phyloP scores from a whole-genome alignment of 2,888 invertebrate genomes.

The Aphrophora alni region DNA sequence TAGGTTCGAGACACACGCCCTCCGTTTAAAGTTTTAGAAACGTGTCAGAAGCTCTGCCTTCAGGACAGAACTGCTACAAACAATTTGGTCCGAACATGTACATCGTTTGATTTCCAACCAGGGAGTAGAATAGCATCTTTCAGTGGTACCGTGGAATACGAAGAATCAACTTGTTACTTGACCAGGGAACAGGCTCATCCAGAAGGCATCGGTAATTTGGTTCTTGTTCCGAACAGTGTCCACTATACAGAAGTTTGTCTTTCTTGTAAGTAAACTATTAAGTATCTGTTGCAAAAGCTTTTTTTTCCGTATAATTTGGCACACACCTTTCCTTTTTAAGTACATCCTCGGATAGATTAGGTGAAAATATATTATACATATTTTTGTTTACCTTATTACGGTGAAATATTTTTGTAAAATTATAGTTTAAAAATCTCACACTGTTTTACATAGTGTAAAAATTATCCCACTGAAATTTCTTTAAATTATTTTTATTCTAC shows the following conservation, averaged over 20 bases:
- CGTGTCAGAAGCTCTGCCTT: constrained; percentile 85
- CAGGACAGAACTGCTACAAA: constrained; percentile 78
- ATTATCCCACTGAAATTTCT: no score
- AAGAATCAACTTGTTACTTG: constrained; percentile 86
- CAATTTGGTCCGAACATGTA: constrained; percentile 83
- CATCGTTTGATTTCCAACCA: constrained; percentile 90
- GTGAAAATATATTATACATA: no score
- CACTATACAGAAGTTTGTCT: constrained; percentile 91
- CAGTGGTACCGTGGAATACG: constrained; percentile 82
- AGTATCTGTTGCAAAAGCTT: constrained; percentile 2
- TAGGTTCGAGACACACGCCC: constrained; percentile 81
- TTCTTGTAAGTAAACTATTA: constrained; percentile 75
- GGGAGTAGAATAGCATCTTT: constrained; percentile 85
- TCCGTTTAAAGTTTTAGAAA: constrained; percentile 86
- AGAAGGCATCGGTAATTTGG: constrained; percentile 87
- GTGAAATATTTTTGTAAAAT: no score
- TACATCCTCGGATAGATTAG: no score
- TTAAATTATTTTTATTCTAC: no score
- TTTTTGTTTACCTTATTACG: no score
- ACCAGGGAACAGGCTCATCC: constrained; percentile 86
- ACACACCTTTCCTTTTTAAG: constrained; percentile 3
- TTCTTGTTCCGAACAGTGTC: constrained; percentile 87
- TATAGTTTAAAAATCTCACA: no score
- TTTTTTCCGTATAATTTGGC: neutral
- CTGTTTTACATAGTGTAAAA: no score